These are phyloP conservation scores for Diplolepis rosae DNA, from an alignment of 2,888 invertebrate species.

Conservation along the genomic window DNA sequence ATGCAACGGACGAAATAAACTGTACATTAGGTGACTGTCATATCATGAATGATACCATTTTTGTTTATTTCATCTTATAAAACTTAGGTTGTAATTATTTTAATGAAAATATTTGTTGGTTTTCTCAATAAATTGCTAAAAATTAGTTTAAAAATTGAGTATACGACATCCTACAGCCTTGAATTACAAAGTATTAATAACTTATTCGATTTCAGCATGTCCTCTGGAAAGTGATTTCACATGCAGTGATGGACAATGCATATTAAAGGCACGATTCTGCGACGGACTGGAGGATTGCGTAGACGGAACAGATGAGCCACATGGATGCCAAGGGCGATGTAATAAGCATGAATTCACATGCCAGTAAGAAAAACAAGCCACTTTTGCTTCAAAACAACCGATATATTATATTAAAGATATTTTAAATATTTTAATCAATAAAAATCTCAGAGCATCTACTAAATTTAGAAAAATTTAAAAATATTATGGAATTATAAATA, in stretches of 20 bases:
- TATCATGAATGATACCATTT: not conserved
- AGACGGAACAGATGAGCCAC: conserved; percentile 82
- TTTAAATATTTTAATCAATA: too few relatives aligned
- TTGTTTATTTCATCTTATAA: not conserved
- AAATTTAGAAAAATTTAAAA: too few relatives aligned
- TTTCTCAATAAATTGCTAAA: too few relatives aligned
- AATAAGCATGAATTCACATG: conserved; percentile 71
- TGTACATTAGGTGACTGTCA: conserved; percentile 78
- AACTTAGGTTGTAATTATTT: not conserved
- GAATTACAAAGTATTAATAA: not conserved
- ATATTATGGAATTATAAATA: too few relatives aligned
- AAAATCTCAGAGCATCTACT: too few relatives aligned
- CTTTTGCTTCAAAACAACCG: conserved; percentile 13
- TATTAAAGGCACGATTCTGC: conserved; percentile 78
- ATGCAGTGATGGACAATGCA: conserved; percentile 80
- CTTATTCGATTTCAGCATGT: conserved; percentile 73
- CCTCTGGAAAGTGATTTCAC: conserved; percentile 76
- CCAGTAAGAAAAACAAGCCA: conserved; percentile 58
- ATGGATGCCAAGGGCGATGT: conserved; percentile 74
- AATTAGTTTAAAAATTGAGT: not conserved
- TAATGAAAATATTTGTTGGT: not conserved
- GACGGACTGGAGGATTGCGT: conserved; percentile 81
- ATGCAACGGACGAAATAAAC: conserved; percentile 83
- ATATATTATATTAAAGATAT: not conserved
- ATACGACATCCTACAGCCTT: not conserved